These are phyloP conservation scores for Paracyclopina nana DNA, from an alignment of 1,140 invertebrate species.

Conservation along the genomic window DNA sequence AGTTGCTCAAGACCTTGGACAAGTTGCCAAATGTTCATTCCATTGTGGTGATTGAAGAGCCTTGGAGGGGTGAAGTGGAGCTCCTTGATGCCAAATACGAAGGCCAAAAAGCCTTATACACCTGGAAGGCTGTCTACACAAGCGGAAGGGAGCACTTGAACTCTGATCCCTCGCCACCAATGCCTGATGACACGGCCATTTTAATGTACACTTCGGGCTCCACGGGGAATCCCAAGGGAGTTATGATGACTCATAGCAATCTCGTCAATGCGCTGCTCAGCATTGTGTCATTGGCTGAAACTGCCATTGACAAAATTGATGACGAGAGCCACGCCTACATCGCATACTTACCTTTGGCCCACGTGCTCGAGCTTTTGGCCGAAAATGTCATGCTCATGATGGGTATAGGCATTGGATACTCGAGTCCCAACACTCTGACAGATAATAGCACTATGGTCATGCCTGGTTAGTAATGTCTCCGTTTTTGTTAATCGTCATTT, in stretches of 20 bases:
- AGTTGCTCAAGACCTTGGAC: slow-evolving; percentile 17
- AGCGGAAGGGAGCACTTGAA: no score
- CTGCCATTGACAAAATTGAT: slow-evolving; percentile 32
- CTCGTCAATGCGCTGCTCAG: slow-evolving; percentile 71
- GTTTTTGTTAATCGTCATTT: background rate
- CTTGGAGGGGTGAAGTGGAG: background rate
- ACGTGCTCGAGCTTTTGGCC: slow-evolving; percentile 37
- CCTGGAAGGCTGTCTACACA: no score
- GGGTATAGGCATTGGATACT: slow-evolving; percentile 36
- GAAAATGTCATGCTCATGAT: slow-evolving; percentile 26
- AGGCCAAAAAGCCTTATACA: background rate
- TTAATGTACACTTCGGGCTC: slow-evolving; percentile 34
- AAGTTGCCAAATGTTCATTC: slow-evolving; percentile 16
- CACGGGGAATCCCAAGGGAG: slow-evolving; percentile 29
- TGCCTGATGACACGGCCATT: slow-evolving; percentile 27
- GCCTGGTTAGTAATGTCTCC: slow-evolving; percentile 5
- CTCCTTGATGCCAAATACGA: background rate
- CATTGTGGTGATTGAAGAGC: background rate
- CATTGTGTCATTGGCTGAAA: slow-evolving; percentile 64
- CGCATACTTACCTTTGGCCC: slow-evolving; percentile 39
- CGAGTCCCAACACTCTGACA: slow-evolving; percentile 35
- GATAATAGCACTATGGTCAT: slow-evolving; percentile 33
- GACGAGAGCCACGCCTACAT: slow-evolving; percentile 26
- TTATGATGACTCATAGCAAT: slow-evolving; percentile 33
- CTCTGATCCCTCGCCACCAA: slow-evolving; percentile 31